These are phyloP conservation scores for Ischnura elegans DNA, from an alignment of 2,888 invertebrate genomes.

Conservation along the genomic window DNA sequence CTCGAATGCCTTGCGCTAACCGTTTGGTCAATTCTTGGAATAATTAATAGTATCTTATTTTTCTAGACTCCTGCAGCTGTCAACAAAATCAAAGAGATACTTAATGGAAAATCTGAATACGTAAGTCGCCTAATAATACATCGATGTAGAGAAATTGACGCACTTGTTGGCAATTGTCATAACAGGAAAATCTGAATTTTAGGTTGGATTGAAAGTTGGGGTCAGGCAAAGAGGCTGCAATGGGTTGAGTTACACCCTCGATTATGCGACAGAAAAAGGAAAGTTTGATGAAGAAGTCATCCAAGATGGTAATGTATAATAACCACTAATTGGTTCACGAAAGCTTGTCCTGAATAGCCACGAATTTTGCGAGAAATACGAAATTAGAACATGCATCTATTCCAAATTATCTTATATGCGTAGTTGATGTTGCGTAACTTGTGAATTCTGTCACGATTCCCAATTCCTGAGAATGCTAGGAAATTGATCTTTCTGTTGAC, in stretches of 20 bases:
- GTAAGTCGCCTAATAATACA: slow-evolving; percentile 78
- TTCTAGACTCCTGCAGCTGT: slow-evolving; percentile 91
- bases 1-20: too few species aligned
- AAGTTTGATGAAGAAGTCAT: slow-evolving; percentile 98
- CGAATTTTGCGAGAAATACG: too few species aligned
- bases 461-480: too few species aligned
- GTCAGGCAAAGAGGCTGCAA: slow-evolving; percentile 98
- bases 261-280: slow-evolving; percentile 93
- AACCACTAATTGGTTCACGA: background rate
- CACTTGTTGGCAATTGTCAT: slow-evolving; percentile 68
- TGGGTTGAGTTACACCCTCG: slow-evolving; percentile 97
- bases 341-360: too few species aligned
- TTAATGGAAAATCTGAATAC: slow-evolving; percentile 86
- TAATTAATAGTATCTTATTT: too few species aligned
- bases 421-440: too few species aligned
- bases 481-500: too few species aligned
- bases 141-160: background rate
- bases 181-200: slow-evolving; percentile 70
- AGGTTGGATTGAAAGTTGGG: slow-evolving; percentile 96
- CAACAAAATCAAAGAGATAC: slow-evolving; percentile 89
- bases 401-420: too few species aligned
- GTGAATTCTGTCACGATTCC: too few species aligned
- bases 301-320: slow-evolving; percentile 87
- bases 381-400: too few species aligned
- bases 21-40: too few species aligned